These are phyloP conservation scores for Tachysurus fulvidraco DNA, from an alignment of 2,113 vertebrate genomes.

Conservation along the genomic window DNA sequence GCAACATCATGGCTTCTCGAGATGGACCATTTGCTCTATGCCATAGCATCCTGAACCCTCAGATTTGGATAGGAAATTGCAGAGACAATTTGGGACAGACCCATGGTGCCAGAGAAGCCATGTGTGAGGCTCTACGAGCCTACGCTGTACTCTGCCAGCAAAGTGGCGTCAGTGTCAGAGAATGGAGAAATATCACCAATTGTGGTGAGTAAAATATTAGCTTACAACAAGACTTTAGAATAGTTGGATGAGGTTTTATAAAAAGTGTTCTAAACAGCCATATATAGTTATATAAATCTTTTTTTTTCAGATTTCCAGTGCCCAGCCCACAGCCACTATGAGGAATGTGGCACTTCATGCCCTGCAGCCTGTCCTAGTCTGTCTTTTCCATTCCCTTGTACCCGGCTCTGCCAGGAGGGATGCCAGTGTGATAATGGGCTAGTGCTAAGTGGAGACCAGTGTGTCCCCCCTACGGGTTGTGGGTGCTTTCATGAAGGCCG, in stretches of 20 bases:
- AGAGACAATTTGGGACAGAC: slow-evolving; percentile 39
- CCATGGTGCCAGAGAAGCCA: not conserved
- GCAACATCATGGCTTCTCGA: slow-evolving; percentile 51
- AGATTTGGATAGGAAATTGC: slow-evolving; percentile 38
- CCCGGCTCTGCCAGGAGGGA: slow-evolving; percentile 63
- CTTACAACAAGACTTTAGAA: not conserved
- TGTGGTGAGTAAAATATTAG: slow-evolving; percentile 59
- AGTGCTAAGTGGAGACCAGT: slow-evolving; percentile 63
- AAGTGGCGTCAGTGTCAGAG: slow-evolving; percentile 21
- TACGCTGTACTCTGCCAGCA: slow-evolving; percentile 65
- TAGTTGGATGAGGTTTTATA: not conserved
- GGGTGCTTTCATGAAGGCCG: slow-evolving; percentile 66
- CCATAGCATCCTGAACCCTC: slow-evolving; percentile 9
- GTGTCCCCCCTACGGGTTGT: slow-evolving; percentile 64
- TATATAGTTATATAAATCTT: not conserved
- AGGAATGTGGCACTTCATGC: slow-evolving; percentile 67
- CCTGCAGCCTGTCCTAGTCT: slow-evolving; percentile 67
- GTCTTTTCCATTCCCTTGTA: slow-evolving; percentile 65
- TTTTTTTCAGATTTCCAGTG: slow-evolving; percentile 57
- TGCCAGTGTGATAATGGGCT: slow-evolving; percentile 69
- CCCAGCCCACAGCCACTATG: slow-evolving; percentile 65
- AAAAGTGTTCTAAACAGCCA: too few species aligned
- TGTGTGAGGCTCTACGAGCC: slow-evolving; percentile 56
- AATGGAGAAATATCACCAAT: slow-evolving; percentile 65
- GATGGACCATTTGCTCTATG: slow-evolving; percentile 62